Percentiles rank a stretch among this genome's conserved stretches.
Evolutionary conservation across 1,140 invertebrate genomes (phyloP).

Genomic region (Brachionus plicatilis): DNA sequence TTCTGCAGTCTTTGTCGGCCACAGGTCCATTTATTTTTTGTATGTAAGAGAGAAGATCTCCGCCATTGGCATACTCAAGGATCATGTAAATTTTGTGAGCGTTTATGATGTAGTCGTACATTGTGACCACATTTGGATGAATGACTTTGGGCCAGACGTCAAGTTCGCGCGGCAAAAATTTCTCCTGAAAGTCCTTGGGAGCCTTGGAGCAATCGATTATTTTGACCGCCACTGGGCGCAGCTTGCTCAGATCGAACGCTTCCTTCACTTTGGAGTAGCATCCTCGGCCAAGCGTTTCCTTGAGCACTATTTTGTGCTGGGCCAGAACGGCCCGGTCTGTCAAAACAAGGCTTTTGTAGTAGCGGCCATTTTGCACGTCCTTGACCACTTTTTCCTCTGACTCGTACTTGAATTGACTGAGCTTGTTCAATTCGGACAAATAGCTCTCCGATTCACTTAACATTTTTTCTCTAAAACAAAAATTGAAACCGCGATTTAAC

Average conservation of each 20-base stretch:
- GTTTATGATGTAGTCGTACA: constrained; percentile 20
- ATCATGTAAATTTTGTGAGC: constrained; percentile 29
- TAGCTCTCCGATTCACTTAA: neutral
- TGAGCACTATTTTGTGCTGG: neutral
- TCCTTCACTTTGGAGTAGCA: constrained; percentile 39
- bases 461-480: constrained; percentile 15
- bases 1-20: neutral
- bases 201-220: constrained; percentile 71
- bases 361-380: neutral
- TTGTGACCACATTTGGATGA: constrained; percentile 68
- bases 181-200: constrained; percentile 72
- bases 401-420: constrained; percentile 14
- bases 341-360: neutral
- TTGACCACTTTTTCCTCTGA: constrained; percentile 17
- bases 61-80: constrained; percentile 29
- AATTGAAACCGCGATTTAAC: neutral
- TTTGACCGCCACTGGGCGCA: constrained; percentile 66
- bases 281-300: constrained; percentile 8
- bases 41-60: constrained; percentile 38
- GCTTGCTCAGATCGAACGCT: neutral
- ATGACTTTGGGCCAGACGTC: constrained; percentile 79
- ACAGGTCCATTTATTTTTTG: constrained; percentile 12
- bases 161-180: constrained; percentile 83
- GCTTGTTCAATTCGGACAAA: neutral
- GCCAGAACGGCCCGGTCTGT: neutral